Evolutionary conservation across 2,797 vertebrate species (phyloP), one percentile per base, ranked within the genome.

Genomic region (Labeo calbasu): DNA sequence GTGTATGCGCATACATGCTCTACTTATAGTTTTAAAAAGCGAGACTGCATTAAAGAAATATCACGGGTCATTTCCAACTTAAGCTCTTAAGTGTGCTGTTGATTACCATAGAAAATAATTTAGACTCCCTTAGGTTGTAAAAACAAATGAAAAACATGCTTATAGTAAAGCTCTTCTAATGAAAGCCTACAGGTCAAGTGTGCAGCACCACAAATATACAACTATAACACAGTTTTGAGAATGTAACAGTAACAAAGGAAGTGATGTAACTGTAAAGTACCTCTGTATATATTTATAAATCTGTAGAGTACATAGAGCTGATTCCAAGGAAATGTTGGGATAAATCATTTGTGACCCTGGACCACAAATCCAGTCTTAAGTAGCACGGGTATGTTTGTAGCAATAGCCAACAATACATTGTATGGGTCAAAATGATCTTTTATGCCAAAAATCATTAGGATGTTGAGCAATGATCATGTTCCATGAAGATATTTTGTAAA

Each of bases 71-170:
- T 80, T 80, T 69, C 55, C 50, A 57, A 1, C 50, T 55, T 57
- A 80, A 80, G 43, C 61, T 63, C 46, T 66, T 66, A 51, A 66
- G 77, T 53, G 46, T 53, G 46, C 23, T 66, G 61, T 79, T 79
- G 63, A 79, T 79, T 66, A 79, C 59, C 46, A 50, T 25, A 50
- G 46, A 79, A 79, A 79, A 79, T 65, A 5, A 66, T 79, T 66
- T 66, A 32, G 46, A 48, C 46, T 79, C 43, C 43, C 77, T 51
- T 19, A 7, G 61, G 77, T 79, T 79, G 77, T 79, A 50, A 66
- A 79, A 79, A 36, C 43, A 50, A 79, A 79, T 79, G 9, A 66
- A 66, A 66, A 66, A 79, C 61, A 66, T 79, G 25, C 55, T 43
- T 46, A 25, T 4, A 46, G 8, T 77, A 77, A 61, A 43, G n/a